Evolutionary conservation across 2,888 invertebrate genomes (phyloP), one percentile per base, ranked within the genome.

Genomic region (Hyppa rectilinea): DNA sequence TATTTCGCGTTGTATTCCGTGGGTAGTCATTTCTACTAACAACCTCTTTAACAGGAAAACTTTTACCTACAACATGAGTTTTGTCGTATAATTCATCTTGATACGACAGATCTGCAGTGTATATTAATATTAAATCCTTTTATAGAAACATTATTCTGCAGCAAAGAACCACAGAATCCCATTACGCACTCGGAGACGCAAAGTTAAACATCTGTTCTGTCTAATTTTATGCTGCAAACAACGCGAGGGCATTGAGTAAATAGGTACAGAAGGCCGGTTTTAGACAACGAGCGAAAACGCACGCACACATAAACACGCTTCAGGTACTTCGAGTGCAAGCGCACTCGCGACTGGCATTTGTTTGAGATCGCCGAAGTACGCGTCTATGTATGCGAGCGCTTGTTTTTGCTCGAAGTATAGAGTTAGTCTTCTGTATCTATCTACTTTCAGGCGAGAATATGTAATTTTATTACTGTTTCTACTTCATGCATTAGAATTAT

Each of bases 401-500:
- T 7, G 9, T 20, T 40, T 6, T 14, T 17, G 4, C 23, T 31
- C 14, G 14, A 36, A n/a, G 4, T 4, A 7, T 47, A 9, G 7
- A 64, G 10, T 4, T 4, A 12, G 4, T 6, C 31, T 74, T 65
- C 40, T 74, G 55, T 34, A 12, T 3, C 4, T 20, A n/a, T 17
- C 12, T 17, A 23, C 29, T 34, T 34, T 17, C 6, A 17, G 6
- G 5, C 20, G 29, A 45, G 14, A 63, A 2, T 47, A 2, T 68
- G n/a, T n/a, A 53, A 34, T 55, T 71, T 56, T 78, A 78, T 64
- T 71, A 71, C 78, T 45, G 64, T 50, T 56, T 62, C 61, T 59
- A 63, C 78, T 75, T 71, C 56, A 71, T 65, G 72, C 78, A 75
- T 78, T 78, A 64, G 38, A 75, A 64, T 40, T 70, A 76, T 70